Base-by-base conservation (phyloP, 2,113 vertebrate genomes). In the Loxodonta africana region DNA sequence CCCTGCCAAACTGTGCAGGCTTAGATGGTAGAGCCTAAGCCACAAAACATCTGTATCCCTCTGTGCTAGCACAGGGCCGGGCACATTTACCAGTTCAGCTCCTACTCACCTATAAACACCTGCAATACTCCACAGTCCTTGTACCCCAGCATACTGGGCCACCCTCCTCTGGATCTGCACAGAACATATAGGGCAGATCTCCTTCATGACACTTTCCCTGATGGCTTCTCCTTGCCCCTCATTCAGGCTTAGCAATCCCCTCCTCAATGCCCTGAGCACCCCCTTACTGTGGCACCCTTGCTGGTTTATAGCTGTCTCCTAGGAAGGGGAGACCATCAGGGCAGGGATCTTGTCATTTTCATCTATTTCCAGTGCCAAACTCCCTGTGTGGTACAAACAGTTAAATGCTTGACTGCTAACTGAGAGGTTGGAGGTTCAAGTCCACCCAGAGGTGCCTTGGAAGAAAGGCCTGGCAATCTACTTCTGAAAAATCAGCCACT, bases 1-100 rank as follows among this genome's bases (percentile, higher is more conserved):
- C 67, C 25, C 5, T 0, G 65, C 20, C 30, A 65, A 17, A 33
- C 2, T 4, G 25, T 3, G 33, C 26, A 33, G 71, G 14, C 44
- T n/a, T 4, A 2, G 51, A 11, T 4, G 8, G 65, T 33, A 51
- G n/a, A 20, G 28, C 28, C 5, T 6, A n/a, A 48, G 74, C 25
- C 62, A 11, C 25, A 26, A 0, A 30, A 44, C 33, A 21, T 21
- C 62, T 87, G 62, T 28, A 74, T 30, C 28, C 48, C 2, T 5
- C 17, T 25, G 18, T 18, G 48, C 18, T 63, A 48, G n/a, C 57
- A 46, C 25, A 44, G 53, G 74, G 48, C 65, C 20, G 67, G 87
- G 51, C 30, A 17, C 1, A 15, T 0, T 0, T 33, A 7, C 20
- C 76, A 6, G 5, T 10, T 23, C 28, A 57, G 46, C 18, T 89